Base-by-base conservation (phyloP, 2,113 vertebrate genomes). In the Hyaena hyaena region DNA sequence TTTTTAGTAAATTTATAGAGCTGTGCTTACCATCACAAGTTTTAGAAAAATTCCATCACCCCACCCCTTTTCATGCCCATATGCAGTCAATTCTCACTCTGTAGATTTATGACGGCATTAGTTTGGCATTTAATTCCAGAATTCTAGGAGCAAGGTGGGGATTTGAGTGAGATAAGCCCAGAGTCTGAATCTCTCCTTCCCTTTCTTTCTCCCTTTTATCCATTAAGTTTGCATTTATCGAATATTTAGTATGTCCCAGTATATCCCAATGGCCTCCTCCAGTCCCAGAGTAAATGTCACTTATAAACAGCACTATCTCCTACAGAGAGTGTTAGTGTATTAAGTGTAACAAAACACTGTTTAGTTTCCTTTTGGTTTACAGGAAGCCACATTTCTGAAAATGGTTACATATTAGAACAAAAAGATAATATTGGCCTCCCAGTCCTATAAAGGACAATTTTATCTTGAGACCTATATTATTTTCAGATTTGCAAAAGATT, bases 401-500 rank as follows among this genome's bases (percentile, higher is more conserved):
- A 43, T 74, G 33, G 24, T 92, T 80, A 21, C 21, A 4, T 87
- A 39, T 76, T 58, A 53, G 73, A 87, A 95, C 19, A 81, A 71
- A 86, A 83, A 66, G 69, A 71, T 35, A 63, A 55, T 48, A 43
- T 12, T 65, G 68, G 15, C 26, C 45, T 58, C 26, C 63, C 8
- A 65, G 1, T 80, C 39, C 35, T 87, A 12, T 63, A 95, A 93
- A 74, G 24, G n/a, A 81, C 31, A 63, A 17, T 93, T 77, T 86
- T 55, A 86, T 76, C 80, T 28, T 48, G 53, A 92, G 55, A 65
- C 55, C 39, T 71, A 39, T 68, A 39, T 31, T n/a, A 84, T 88
- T 97, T 96, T 10, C 39, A 17, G 16, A 28, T 85, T 74, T 96
- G 79, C 28, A 80, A 58, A 96, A 71, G 93, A 88, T 88, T 97